phyloP scores from a whole-genome alignment of 2,888 invertebrate species.

The Erebia epiphron region DNA sequence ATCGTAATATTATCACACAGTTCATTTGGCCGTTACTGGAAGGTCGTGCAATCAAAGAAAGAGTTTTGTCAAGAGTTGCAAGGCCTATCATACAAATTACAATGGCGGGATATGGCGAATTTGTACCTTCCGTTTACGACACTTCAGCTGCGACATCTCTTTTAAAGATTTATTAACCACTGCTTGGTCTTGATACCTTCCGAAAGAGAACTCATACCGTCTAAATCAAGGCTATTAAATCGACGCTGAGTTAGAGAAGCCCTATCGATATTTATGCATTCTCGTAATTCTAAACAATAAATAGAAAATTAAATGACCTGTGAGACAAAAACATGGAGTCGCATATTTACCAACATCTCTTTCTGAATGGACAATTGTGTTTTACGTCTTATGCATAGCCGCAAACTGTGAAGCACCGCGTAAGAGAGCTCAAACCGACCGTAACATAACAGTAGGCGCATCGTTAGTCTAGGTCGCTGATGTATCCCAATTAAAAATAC shows the following conservation, averaged over 20 bases:
- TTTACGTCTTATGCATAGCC: background rate
- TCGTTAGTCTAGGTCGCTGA: constrained; percentile 50
- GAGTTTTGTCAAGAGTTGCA: constrained; percentile 18
- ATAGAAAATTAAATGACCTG: background rate
- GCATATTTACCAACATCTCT: background rate
- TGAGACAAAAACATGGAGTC: background rate
- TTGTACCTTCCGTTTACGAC: constrained; percentile 30
- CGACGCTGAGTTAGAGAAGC: background rate
- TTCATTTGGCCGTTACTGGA: background rate
- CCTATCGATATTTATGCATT: background rate
- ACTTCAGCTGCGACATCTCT: constrained; percentile 2
- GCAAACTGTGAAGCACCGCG: constrained; percentile 35
- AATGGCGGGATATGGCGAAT: constrained; percentile 42
- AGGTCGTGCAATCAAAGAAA: background rate
- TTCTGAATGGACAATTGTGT: constrained; percentile 27
- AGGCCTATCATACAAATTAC: constrained; percentile 19
- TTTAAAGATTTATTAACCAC: constrained; percentile 1
- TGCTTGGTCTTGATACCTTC: background rate
- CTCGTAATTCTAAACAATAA: background rate
- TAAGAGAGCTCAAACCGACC: constrained; percentile 55
- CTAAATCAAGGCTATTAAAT: background rate
- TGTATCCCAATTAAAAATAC: constrained; percentile 5
- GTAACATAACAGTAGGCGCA: constrained; percentile 61
- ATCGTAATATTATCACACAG: background rate
- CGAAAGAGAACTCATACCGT: background rate